These are phyloP conservation scores for Synaphobranchus kaupii DNA, from an alignment of 2,797 vertebrate species.

Conservation along the genomic window DNA sequence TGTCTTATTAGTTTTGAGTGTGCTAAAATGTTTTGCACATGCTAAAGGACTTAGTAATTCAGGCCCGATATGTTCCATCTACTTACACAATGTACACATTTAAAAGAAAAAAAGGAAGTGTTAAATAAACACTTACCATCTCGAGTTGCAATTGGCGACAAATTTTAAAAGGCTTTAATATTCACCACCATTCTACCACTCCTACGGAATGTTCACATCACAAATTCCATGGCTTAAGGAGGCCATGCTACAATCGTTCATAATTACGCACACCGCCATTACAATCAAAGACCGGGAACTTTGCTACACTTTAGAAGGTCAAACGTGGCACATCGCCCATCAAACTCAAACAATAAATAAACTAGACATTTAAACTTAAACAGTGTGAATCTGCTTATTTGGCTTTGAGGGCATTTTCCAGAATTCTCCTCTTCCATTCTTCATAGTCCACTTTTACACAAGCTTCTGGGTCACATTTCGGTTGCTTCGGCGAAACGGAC, in stretches of 20 bases:
- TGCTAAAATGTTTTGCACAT: too few relatives aligned
- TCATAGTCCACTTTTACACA: constrained; percentile 73
- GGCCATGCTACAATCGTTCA: neutral
- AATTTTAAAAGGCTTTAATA: too few relatives aligned
- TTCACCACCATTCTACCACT: too few relatives aligned
- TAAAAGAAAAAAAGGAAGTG: too few relatives aligned
- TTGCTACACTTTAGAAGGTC: neutral
- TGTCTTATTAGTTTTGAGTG: too few relatives aligned
- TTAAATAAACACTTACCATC: too few relatives aligned
- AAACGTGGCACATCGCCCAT: neutral
- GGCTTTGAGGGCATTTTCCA: constrained; percentile 78
- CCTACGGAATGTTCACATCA: too few relatives aligned
- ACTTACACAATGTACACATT: too few relatives aligned
- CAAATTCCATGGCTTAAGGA: too few relatives aligned
- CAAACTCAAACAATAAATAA: neutral
- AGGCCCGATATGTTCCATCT: too few relatives aligned
- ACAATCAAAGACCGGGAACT: neutral
- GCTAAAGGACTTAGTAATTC: neutral
- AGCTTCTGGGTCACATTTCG: constrained; percentile 60
- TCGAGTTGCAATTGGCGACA: too few relatives aligned
- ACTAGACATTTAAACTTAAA: neutral
- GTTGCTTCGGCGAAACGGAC: constrained; percentile 55
- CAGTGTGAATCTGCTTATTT: constrained; percentile 31
- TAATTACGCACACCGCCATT: neutral
- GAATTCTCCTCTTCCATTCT: constrained; percentile 82